These are phyloP conservation scores for Agrotis segetum DNA, from an alignment of 2,888 invertebrate genomes.

Conservation along the genomic window DNA sequence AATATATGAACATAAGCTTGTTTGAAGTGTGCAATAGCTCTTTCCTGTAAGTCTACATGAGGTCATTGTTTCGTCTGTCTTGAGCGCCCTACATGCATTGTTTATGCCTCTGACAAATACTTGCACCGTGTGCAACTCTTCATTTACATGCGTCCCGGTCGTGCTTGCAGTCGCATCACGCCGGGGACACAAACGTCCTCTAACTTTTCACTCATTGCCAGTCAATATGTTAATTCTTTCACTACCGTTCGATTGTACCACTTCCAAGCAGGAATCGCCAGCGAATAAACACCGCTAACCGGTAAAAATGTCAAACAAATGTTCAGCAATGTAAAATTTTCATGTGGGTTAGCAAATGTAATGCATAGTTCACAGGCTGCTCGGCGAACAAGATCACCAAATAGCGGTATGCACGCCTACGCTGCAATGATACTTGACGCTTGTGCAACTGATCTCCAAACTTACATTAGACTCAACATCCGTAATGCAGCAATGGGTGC, in stretches of 20 bases:
- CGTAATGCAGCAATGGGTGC: constrained; percentile 78
- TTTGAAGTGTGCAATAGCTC: constrained; percentile 47
- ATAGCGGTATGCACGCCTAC: constrained; percentile 77
- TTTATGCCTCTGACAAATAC: constrained; percentile 69
- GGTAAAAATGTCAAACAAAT: constrained; percentile 25
- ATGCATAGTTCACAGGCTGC: constrained; percentile 58
- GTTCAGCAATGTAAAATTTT: constrained; percentile 26
- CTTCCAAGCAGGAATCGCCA: constrained; percentile 19
- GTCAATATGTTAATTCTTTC: constrained; percentile 81
- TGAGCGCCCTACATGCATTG: constrained; percentile 70
- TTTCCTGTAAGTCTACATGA: constrained; percentile 62
- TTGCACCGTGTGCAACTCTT: constrained; percentile 74
- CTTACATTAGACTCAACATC: constrained; percentile 76
- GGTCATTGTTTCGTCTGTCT: constrained; percentile 71
- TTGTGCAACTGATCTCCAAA: constrained; percentile 80
- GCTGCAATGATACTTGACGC: constrained; percentile 78
- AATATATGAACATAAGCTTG: constrained; percentile 34
- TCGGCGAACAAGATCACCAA: constrained; percentile 61
- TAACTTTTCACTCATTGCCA: constrained; percentile 83
- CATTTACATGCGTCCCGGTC: constrained; percentile 81
- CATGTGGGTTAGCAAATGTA: constrained; percentile 42
- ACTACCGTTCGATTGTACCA: constrained; percentile 68
- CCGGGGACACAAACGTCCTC: constrained; percentile 75
- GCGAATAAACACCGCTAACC: constrained; percentile 25
- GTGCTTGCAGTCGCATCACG: constrained; percentile 74